A percentile compares a stretch with the other conserved stretches of the same genome.
Evolutionary conservation across 2,113 vertebrate species (phyloP).

Genomic region (Xiphias gladius): DNA sequence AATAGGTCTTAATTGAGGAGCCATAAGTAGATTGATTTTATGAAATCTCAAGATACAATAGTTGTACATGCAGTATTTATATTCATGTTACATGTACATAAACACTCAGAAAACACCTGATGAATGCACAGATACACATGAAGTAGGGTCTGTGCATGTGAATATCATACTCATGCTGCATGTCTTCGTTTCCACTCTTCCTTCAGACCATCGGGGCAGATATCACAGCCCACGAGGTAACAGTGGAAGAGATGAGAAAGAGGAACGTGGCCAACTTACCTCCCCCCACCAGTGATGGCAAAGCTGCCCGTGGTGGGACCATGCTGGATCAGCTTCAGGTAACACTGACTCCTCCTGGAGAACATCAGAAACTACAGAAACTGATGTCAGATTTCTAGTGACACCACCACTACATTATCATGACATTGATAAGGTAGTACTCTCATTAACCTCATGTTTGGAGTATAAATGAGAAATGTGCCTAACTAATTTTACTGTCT

Average conservation of each 20-base stretch:
- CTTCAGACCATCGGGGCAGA: slow-evolving; percentile 92
- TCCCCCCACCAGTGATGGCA: slow-evolving; percentile 85
- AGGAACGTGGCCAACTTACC: slow-evolving; percentile 86
- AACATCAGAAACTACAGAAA: slow-evolving; percentile 4
- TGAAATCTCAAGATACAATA: neutral
- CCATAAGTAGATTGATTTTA: neutral
- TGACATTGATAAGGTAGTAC: neutral
- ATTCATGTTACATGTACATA: neutral
- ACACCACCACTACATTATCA: neutral
- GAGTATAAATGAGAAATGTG: neutral
- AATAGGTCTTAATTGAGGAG: neutral
- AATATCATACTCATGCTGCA: neutral
- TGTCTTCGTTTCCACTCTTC: slow-evolving; percentile 3
- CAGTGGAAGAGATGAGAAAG: slow-evolving; percentile 90
- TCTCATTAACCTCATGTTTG: neutral
- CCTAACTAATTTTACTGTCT: neutral
- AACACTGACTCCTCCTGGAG: slow-evolving; percentile 75
- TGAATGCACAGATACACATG: neutral
- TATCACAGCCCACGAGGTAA: slow-evolving; percentile 90
- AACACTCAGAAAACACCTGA: neutral
- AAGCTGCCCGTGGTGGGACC: slow-evolving; percentile 87
- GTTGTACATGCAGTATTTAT: neutral
- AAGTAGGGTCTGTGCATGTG: neutral
- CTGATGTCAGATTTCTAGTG: neutral
- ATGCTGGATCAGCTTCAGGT: slow-evolving; percentile 94